Evolutionary conservation across 2,888 invertebrate species (phyloP).

Genomic region (Synanthedon andrenaeformis): DNA sequence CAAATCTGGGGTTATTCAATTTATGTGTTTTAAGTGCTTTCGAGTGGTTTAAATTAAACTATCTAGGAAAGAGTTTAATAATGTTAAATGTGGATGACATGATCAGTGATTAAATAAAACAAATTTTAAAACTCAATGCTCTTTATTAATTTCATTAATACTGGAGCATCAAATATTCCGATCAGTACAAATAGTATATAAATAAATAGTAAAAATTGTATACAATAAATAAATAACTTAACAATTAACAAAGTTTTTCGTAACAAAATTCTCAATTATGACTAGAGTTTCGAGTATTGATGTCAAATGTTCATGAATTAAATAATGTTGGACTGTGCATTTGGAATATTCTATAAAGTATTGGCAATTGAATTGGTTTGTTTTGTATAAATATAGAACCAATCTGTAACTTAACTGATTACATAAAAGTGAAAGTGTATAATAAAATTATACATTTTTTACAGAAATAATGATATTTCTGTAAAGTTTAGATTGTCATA

Average conservation of each 20-base stretch:
- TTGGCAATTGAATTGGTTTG: too few species aligned
- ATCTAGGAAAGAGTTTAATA: too few species aligned
- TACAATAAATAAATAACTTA: slow-evolving; percentile 61
- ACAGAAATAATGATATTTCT: too few species aligned
- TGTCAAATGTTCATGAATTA: slow-evolving; percentile 21
- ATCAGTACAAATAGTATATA: slow-evolving; percentile 43
- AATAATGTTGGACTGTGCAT: slow-evolving; percentile 6
- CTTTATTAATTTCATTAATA: slow-evolving; percentile 59
- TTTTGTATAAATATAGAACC: too few species aligned
- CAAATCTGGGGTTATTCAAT: too few species aligned
- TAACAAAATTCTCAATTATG: slow-evolving; percentile 35
- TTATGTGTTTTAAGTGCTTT: too few species aligned
- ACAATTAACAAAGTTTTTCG: slow-evolving; percentile 37
- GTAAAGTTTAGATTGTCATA: not conserved
- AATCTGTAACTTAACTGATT: too few species aligned
- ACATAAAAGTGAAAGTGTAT: too few species aligned
- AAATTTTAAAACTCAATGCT: slow-evolving; percentile 33
- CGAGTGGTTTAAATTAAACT: too few species aligned
- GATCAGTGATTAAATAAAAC: slow-evolving; percentile 11
- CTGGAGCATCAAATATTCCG: slow-evolving; percentile 47
- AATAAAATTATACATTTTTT: too few species aligned
- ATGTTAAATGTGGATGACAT: too few species aligned
- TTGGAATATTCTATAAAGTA: not conserved
- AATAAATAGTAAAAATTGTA: slow-evolving; percentile 58
- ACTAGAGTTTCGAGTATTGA: slow-evolving; percentile 45